phyloP scores from a whole-genome alignment of 2,113 vertebrate genomes.

The Gnathonemus echidnorhynchus region DNA sequence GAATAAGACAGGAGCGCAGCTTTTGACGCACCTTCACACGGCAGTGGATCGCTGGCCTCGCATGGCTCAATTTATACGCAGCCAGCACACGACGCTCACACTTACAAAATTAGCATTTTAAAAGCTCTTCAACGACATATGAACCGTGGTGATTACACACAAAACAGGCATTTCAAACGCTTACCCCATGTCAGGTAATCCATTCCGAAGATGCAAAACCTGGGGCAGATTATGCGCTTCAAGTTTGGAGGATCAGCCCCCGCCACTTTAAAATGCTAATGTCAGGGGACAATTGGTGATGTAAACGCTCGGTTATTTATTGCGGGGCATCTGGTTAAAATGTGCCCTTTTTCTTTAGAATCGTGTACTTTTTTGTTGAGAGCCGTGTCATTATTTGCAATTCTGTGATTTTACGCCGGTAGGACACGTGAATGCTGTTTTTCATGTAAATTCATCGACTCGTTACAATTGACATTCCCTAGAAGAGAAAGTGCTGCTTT shows the following conservation, averaged over 20 bases:
- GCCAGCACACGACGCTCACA: conserved; percentile 31
- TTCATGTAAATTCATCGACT: conserved; percentile 60
- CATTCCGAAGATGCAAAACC: conserved; percentile 25
- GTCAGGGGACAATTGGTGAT: conserved; percentile 36
- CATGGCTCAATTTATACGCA: conserved; percentile 26
- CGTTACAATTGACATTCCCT: conserved; percentile 28
- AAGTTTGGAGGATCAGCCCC: conserved; percentile 24
- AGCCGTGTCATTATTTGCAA: conserved; percentile 57
- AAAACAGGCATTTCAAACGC: conserved; percentile 21
- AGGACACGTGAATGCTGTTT: conserved; percentile 49
- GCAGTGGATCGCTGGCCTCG: no score
- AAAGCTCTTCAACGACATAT: conserved; percentile 23
- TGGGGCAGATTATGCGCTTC: conserved; percentile 33
- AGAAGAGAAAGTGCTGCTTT: conserved; percentile 30
- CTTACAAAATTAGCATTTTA: conserved; percentile 46
- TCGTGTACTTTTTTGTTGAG: conserved; percentile 54
- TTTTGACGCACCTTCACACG: background rate
- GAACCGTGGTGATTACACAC: conserved; percentile 28
- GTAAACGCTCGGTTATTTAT: conserved; percentile 49
- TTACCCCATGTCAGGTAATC: conserved; percentile 24
- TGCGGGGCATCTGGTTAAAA: conserved; percentile 61
- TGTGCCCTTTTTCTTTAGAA: conserved; percentile 52
- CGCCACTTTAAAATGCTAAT: conserved; percentile 49
- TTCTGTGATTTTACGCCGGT: conserved; percentile 47
- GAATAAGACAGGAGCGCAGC: background rate